Percentiles rank a stretch among this genome's conserved stretches.
These are phyloP conservation scores for Champsocephalus esox DNA, from an alignment of 2,797 vertebrate species.

Conservation along the genomic window DNA sequence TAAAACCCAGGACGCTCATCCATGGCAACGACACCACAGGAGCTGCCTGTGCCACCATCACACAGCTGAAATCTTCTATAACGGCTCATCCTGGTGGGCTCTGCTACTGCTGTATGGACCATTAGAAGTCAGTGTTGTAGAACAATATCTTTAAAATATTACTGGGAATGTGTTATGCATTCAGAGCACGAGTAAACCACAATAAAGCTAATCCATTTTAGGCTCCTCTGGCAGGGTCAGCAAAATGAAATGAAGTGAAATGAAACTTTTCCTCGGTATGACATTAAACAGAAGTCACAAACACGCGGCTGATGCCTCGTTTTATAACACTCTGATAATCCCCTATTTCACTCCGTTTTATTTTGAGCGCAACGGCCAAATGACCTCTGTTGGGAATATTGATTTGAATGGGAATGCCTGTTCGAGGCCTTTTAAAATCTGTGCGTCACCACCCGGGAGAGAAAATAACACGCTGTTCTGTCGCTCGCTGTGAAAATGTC, in stretches of 20 bases:
- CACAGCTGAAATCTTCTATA: conserved; percentile 21
- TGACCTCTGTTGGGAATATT: conserved; percentile 61
- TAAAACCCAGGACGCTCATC: conserved; percentile 54
- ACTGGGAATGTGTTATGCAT: conserved; percentile 5
- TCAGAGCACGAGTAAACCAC: neutral
- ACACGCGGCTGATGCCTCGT: conserved; percentile 39
- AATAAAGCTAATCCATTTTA: neutral
- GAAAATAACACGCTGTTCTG: conserved; percentile 74
- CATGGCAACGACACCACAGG: conserved; percentile 48
- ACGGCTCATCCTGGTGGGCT: conserved; percentile 8
- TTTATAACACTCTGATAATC: conserved; percentile 45
- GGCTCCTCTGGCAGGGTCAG: neutral
- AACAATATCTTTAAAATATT: conserved; percentile 27
- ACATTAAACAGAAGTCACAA: conserved; percentile 27
- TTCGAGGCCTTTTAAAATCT: conserved; percentile 62
- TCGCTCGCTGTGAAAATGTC: conserved; percentile 78
- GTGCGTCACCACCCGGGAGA: conserved; percentile 51
- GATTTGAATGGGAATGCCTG: conserved; percentile 63
- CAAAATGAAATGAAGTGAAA: conserved; percentile 12
- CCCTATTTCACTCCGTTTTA: conserved; percentile 27
- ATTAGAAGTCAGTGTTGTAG: conserved; percentile 38
- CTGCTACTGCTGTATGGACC: conserved; percentile 11
- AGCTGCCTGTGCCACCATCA: conserved; percentile 25
- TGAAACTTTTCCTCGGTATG: conserved; percentile 30
- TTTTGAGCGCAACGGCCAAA: conserved; percentile 44